Conservation (phyloP, 2,888 invertebrate species). For the Chrysina gloriosa region DNA sequence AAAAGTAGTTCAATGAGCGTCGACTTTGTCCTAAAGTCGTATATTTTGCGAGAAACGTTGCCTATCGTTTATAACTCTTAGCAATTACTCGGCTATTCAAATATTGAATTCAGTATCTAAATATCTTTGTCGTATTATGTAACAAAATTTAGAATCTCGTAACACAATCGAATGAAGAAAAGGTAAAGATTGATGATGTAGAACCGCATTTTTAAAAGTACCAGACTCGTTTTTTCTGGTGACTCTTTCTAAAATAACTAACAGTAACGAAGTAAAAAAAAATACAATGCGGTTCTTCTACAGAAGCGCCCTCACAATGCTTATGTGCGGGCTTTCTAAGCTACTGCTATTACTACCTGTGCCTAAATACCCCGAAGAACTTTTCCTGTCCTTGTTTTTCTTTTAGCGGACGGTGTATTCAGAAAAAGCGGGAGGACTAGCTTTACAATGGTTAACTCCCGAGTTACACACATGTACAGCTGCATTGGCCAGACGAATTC, state of each 20-base stretch:
- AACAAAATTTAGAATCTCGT: too few species aligned
- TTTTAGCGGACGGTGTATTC: not conserved
- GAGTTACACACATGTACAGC: conserved; percentile 50
- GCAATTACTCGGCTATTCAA: too few species aligned
- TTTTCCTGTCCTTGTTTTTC: conserved; percentile 2
- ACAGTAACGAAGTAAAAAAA: not conserved
- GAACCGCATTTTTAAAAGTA: too few species aligned
- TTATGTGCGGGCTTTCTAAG: conserved; percentile 3
- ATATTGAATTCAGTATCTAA: too few species aligned
- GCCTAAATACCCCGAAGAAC: conserved; percentile 8
- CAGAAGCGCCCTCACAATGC: not conserved
- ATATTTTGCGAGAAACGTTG: too few species aligned
- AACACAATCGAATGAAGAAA: too few species aligned
- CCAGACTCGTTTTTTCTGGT: not conserved
- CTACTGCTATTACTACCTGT: conserved; percentile 16
- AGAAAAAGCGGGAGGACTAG: conserved; percentile 6
- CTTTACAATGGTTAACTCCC: conserved; percentile 50
- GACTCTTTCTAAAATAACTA: not conserved
- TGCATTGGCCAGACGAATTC: conserved; percentile 37
- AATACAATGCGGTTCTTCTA: not conserved
- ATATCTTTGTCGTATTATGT: too few species aligned
- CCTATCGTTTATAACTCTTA: too few species aligned
- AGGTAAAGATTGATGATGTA: too few species aligned
- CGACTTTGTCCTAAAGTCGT: too few species aligned
- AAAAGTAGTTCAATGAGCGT: too few species aligned